Evolutionary conservation across 2,797 vertebrate species (phyloP).

Genomic region (Mionectes olivaceus): DNA sequence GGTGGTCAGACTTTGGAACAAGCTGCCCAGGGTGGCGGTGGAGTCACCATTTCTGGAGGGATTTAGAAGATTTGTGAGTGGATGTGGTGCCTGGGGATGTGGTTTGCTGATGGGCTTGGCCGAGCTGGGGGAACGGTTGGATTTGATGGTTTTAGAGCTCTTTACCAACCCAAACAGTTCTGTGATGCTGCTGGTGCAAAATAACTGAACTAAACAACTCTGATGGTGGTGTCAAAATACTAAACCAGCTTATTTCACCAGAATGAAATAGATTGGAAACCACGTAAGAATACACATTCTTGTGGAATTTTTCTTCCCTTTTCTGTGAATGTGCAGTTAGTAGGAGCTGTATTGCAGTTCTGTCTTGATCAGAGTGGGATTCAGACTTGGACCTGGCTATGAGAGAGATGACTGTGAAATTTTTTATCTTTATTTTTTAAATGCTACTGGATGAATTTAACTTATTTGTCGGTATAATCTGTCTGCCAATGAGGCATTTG

Average conservation of each 20-base stretch:
- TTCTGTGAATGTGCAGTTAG: background rate
- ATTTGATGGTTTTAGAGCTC: background rate
- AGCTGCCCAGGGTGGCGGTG: background rate
- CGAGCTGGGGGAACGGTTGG: background rate
- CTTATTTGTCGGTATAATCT: background rate
- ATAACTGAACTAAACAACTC: accelerated
- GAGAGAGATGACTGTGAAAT: background rate
- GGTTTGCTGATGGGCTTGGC: background rate
- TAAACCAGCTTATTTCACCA: accelerated
- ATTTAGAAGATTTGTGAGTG: background rate
- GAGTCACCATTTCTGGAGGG: accelerated
- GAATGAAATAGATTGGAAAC: background rate
- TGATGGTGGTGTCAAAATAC: accelerated
- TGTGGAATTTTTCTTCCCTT: background rate
- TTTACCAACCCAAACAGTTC: accelerated
- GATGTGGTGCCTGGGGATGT: accelerated
- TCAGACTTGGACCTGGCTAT: background rate
- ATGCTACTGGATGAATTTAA: background rate
- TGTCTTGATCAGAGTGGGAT: background rate
- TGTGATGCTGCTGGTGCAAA: background rate
- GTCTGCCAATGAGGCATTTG: background rate
- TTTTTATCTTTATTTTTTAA: background rate
- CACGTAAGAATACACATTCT: background rate
- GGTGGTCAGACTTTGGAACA: accelerated
- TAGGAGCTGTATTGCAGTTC: background rate